Conservation (phyloP, 2,888 invertebrate genomes). For the Cantharis nigra region DNA sequence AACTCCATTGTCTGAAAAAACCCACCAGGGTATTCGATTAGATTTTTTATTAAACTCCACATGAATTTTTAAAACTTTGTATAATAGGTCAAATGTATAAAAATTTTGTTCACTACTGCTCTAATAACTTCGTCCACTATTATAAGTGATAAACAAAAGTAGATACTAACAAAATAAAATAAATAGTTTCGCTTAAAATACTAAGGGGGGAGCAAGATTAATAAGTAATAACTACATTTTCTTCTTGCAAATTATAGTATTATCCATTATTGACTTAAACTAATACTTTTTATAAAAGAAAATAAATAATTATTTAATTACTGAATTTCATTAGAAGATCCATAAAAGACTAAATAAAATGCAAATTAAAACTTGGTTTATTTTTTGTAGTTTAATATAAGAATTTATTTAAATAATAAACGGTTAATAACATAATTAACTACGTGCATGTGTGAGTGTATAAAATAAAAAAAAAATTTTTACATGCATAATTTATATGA, state of each 20-base stretch:
- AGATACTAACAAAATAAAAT: neutral
- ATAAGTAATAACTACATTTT: neutral
- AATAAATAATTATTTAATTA: neutral
- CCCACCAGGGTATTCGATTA: neutral
- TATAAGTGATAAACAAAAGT: neutral
- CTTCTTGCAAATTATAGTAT: neutral
- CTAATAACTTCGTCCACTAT: neutral
- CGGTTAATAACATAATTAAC: neutral
- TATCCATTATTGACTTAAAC: neutral
- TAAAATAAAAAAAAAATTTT: neutral
- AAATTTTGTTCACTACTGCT: neutral
- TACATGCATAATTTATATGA: neutral
- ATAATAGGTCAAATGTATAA: neutral
- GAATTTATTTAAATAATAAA: neutral
- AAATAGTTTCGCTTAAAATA: no score
- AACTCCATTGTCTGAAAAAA: slow-evolving; percentile 41
- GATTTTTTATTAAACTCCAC: neutral
- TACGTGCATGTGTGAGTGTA: neutral
- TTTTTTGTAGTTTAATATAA: neutral
- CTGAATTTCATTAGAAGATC: neutral
- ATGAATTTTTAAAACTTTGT: neutral
- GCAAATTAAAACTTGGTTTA: neutral
- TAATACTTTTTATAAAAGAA: neutral
- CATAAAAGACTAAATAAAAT: neutral
- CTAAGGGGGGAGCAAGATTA: neutral